phyloP scores from a whole-genome alignment of 1,140 invertebrate species.

The Trichonephila clavipes region DNA sequence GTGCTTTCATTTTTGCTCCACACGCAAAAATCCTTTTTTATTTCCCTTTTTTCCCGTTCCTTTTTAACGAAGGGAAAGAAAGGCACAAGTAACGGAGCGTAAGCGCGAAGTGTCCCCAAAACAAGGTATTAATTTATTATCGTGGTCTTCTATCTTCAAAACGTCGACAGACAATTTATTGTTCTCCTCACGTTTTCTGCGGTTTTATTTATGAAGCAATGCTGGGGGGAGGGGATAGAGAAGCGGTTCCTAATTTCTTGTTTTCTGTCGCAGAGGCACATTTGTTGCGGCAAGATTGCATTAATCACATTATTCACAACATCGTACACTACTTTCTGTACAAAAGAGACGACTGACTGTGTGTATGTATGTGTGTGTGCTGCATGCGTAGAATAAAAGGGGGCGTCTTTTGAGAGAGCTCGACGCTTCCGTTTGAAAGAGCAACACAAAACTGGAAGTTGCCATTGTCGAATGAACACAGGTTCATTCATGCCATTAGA shows the following conservation, averaged over 20 bases:
- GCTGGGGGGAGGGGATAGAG: background rate
- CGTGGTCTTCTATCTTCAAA: constrained; percentile 74
- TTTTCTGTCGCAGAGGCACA: constrained; percentile 72
- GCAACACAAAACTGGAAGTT: constrained; percentile 74
- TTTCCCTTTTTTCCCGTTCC: constrained; percentile 17
- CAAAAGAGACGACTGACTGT: constrained; percentile 57
- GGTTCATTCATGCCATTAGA: constrained; percentile 74
- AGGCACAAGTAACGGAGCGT: constrained; percentile 69
- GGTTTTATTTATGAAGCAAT: constrained; percentile 74
- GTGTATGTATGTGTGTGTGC: background rate
- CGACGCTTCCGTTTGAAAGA: constrained; percentile 66
- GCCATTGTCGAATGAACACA: constrained; percentile 75
- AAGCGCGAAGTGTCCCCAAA: constrained; percentile 75
- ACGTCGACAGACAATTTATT: constrained; percentile 76
- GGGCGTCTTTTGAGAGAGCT: constrained; percentile 51
- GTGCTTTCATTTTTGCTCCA: constrained; percentile 71
- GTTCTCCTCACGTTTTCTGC: constrained; percentile 72
- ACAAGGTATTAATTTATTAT: constrained; percentile 77
- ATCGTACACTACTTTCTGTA: constrained; percentile 73
- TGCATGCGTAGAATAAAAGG: background rate
- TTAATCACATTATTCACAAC: constrained; percentile 77
- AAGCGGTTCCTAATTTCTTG: constrained; percentile 74
- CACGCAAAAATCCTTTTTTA: constrained; percentile 61
- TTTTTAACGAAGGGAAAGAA: constrained; percentile 52
- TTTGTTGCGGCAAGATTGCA: constrained; percentile 76